Base-by-base conservation (phyloP, 2,888 invertebrate species). In the Agriopis leucophaearia region DNA sequence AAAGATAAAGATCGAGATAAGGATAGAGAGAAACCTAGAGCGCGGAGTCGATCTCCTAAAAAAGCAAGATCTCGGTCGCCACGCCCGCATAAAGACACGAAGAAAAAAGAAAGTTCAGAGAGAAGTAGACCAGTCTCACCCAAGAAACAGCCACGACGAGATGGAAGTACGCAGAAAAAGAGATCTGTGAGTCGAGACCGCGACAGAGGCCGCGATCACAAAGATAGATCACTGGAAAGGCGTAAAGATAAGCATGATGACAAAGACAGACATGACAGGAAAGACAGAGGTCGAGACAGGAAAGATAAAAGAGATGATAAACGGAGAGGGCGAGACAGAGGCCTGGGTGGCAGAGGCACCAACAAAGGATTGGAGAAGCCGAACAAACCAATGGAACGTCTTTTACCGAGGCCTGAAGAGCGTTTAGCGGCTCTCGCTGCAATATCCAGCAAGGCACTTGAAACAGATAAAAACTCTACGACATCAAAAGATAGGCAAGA, bases 231-330 rank as follows among this genome's bases (percentile, higher is more conserved):
- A 69, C 83, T 90, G 79, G 94, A 94, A 76, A 87, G 90, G 73
- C 87, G 94, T 66, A 94, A 94, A 81, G 91, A 94, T 67, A 94
- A 94, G 81, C 90, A 94, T 77, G 94, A 94, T 69, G 94, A 95
- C 55, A 94, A 95, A 81, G 95, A 95, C 75, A 89, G 95, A 79
- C 92, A 96, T 73, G 96, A 96, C 66, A 92, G 96, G 57, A 96
- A 96, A 74, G 97, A 97, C 73, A 93, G 97, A 72, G 96, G 96
- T 61, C 95, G 97, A 64, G 94, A 94, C 89, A 90, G 95, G 71
- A 95, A 95, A 63, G 96, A 93, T 70, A 87, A 81, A 74, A 94
- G 94, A 87, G 95, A 95, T 66, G 89, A 93, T 64, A 92, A 95
- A 77, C 86, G 95, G 72, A 84, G 95, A 68, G 94, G 92, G 12